Conservation (phyloP, 2,888 invertebrate species). For the Hydrotaea cyrtoneurina region DNA sequence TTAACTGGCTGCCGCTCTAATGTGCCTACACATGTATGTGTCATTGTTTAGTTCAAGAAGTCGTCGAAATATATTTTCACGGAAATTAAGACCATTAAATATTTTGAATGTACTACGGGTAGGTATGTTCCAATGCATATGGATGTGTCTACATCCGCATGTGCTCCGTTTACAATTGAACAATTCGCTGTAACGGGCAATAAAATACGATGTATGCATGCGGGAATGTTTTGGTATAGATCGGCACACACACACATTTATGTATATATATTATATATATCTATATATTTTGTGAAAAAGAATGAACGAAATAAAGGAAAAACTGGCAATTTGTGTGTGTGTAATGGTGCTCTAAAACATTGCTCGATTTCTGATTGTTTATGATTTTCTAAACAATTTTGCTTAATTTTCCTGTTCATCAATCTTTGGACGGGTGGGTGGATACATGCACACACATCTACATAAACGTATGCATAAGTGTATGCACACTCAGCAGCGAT, state of each 20-base stretch:
- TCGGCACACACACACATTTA: neutral
- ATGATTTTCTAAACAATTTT: constrained; percentile 45
- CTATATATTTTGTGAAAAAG: neutral
- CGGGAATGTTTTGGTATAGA: neutral
- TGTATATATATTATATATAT: too few relatives aligned
- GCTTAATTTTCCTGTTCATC: constrained; percentile 38
- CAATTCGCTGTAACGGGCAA: constrained; percentile 28
- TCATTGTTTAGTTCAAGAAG: neutral
- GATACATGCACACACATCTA: neutral
- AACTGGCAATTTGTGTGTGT: neutral
- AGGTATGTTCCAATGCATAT: neutral
- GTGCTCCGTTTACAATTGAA: constrained; percentile 7
- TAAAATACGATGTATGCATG: constrained; percentile 22
- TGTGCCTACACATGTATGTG: too few relatives aligned
- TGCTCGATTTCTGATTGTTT: constrained; percentile 35
- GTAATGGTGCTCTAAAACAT: neutral
- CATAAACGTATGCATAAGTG: neutral
- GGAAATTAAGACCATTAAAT: constrained; percentile 36
- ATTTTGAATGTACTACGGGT: neutral
- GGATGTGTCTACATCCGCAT: too few relatives aligned
- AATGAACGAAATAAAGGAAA: too few relatives aligned
- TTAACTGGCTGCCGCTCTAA: too few relatives aligned
- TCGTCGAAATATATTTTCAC: constrained; percentile 9
- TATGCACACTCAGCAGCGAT: too few relatives aligned
- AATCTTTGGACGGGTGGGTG: neutral